phyloP scores from a whole-genome alignment of 1,140 invertebrate genomes.

The Triops cancriformis region DNA sequence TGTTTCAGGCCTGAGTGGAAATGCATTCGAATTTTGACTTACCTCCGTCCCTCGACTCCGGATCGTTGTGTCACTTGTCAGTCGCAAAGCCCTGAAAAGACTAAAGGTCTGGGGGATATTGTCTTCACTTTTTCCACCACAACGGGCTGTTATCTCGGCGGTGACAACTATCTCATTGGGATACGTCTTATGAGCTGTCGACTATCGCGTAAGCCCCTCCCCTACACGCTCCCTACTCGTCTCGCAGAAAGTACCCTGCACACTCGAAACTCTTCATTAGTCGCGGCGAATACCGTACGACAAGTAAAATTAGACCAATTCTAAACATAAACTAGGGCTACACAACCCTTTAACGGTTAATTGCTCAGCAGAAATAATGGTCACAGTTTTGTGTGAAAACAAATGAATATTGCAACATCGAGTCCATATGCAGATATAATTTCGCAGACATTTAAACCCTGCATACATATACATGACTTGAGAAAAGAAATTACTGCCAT shows the following conservation, averaged over 20 bases:
- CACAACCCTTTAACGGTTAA: not conserved
- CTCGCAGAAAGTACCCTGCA: not conserved
- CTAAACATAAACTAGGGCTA: not conserved
- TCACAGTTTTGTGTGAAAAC: too few relatives aligned
- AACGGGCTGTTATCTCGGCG: not conserved
- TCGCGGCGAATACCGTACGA: not conserved
- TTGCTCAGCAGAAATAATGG: not conserved
- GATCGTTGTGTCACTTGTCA: not conserved
- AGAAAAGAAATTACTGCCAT: too few relatives aligned
- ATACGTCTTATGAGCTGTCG: not conserved
- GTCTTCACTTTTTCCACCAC: conserved; percentile 10
- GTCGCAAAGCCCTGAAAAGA: conserved; percentile 9
- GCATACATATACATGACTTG: too few relatives aligned
- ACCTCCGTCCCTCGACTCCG: not conserved
- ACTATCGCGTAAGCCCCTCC: not conserved
- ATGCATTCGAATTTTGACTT: not conserved
- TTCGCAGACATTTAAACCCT: too few relatives aligned
- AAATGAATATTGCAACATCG: too few relatives aligned
- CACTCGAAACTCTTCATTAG: not conserved
- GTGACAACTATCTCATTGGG: conserved; percentile 1
- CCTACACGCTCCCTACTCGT: not conserved
- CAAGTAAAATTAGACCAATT: not conserved
- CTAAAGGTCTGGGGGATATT: conserved; percentile 10
- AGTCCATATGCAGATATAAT: too few relatives aligned
- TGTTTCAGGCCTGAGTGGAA: not conserved